Base-by-base conservation (phyloP, 1,140 invertebrate species). In the Drosophila pseudoobscura region DNA sequence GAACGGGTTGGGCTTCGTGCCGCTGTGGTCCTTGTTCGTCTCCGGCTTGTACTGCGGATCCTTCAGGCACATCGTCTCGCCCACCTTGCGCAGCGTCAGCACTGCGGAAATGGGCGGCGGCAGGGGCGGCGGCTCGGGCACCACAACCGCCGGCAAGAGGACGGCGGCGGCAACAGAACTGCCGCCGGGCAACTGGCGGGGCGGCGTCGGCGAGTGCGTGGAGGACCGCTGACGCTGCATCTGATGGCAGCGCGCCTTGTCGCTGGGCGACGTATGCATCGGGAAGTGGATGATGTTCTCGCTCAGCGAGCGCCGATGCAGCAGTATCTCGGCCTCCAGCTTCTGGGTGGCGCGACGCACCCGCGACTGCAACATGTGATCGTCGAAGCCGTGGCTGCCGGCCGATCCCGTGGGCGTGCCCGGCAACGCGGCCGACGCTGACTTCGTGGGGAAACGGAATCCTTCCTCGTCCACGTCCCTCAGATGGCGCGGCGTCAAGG, bases 11-110 rank as follows among this genome's bases (percentile, higher is more conserved):
- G 90, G 84, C 57, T 92, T 91, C 15, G 78, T 58, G 7, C 80
- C 90, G 29, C 91, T 91, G 66, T 91, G 91, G 64, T 90, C 92
- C 44, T 93, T 93, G 13, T 92, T 94, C 1, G 63, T 29, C 82
- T 93, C 93, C 5, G 94, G 94, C 78, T 94, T 94, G 79, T 96
- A 96, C 79, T 97, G 95, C 35, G 95, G 95, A 92, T 97, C 96
- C 78, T 95, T 94, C 47, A 95, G 93, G 80, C 95, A 95, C 93
- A 97, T 96, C 17, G 95, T 94, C 91, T 96, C 95, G 22, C 95
- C 95, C 0, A 96, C 93, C 62, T 94, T 93, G 51, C 93, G 93
- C 35, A 94, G 91, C 15, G 93, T 93, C 43, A 93, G 90, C 39
- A 92, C 92, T 26, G 83, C 83, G 20, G 91, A 89, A 4, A 92